Base-by-base conservation (phyloP, 2,888 invertebrate species). In the Standfussiana lucernea region DNA sequence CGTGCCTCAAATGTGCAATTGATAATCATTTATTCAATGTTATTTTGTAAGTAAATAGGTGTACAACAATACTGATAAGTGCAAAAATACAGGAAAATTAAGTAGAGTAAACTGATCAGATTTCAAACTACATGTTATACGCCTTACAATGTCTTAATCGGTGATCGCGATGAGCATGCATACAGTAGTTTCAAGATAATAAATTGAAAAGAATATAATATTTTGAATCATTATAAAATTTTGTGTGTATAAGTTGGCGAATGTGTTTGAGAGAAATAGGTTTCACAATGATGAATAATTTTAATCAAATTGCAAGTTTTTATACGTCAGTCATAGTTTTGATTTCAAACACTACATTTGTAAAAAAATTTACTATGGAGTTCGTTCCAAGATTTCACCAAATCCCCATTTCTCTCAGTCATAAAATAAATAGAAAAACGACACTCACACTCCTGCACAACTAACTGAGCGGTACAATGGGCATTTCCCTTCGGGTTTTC, bases 401-500 rank as follows among this genome's bases (percentile, higher is more conserved):
- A 15, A 69, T 68, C 0, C 32, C 47, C 13, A 66, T 71, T 79
- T 66, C 6, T 69, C 71, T 73, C 68, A 85, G 37, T 28, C 40
- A 15, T 21, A 69, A 72, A 66, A 80, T 70, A 73, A 77, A 68
- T 65, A 78, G n/a, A 50, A 59, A 81, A 82, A 80, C 61, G 62
- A 72, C 77, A 96, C 98, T 98, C 97, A 99, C 99, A 96, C 97
- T 98, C 97, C 91, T 98, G 98, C 86, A 99, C 99, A 86, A 98
- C 97, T 89, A 99, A 97, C 95, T 98, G 98, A 80, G 99, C 98
- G 61, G 99, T 98, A 93, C 99, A 98, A 80, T 98, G 98, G 65
- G 98, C 97, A 89, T 98, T 98, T 80, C 99, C 99, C 77, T 98
- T 97, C 42, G 97, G 97, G 91, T 99, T 99, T 78, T 98, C 98